These are phyloP conservation scores for Ispidina picta DNA, from an alignment of 2,797 vertebrate genomes.

Conservation along the genomic window DNA sequence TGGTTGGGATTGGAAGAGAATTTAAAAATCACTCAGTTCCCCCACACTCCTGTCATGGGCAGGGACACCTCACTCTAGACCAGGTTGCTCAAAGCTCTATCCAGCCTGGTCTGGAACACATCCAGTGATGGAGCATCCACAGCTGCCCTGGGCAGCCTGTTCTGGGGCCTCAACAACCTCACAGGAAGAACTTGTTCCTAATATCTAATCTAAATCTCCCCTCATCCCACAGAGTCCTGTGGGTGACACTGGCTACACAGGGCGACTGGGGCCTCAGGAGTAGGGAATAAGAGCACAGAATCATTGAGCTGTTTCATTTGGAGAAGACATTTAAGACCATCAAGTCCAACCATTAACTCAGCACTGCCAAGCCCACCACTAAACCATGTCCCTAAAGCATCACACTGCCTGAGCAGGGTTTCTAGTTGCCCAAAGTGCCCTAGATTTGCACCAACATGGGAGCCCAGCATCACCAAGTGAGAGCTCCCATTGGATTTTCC, in stretches of 20 bases:
- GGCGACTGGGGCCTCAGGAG: fast-evolving
- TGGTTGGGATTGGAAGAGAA: not conserved
- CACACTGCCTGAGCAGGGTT: no score
- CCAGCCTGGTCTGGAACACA: not conserved
- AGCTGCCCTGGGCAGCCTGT: not conserved
- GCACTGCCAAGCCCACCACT: no score
- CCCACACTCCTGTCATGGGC: not conserved
- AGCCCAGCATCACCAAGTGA: fast-evolving
- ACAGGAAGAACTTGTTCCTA: not conserved
- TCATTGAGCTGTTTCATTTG: no score
- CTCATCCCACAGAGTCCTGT: not conserved
- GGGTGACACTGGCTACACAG: not conserved
- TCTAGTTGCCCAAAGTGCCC: not conserved
- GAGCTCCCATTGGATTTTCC: not conserved
- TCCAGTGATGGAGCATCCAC: not conserved
- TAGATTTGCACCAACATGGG: fast-evolving
- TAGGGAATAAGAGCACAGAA: no score
- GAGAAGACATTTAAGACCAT: no score
- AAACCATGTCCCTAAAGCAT: no score
- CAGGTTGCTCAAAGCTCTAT: not conserved
- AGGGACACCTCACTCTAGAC: not conserved
- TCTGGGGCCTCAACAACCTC: not conserved
- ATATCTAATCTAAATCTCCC: not conserved
- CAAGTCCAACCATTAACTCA: no score
- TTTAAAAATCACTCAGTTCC: not conserved